phyloP scores from a whole-genome alignment of 1,140 invertebrate genomes.

The Drosophila asahinai region DNA sequence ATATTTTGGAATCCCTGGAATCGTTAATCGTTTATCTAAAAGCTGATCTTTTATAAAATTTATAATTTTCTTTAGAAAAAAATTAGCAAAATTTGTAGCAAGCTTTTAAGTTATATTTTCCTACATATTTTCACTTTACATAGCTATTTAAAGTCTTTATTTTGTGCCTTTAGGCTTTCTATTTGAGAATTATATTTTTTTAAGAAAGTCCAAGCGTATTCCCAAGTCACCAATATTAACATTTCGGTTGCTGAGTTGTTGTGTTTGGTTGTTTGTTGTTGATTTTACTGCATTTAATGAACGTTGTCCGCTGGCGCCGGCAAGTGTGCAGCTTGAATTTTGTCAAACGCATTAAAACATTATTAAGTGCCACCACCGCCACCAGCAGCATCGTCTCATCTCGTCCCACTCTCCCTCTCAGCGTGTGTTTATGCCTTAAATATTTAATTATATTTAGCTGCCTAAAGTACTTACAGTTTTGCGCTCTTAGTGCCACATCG shows the following conservation, averaged over 20 bases:
- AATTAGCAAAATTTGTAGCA: too few relatives aligned
- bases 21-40: too few relatives aligned
- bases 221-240: background rate
- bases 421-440: slow-evolving; percentile 61
- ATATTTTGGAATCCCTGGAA: too few relatives aligned
- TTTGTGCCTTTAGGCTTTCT: too few relatives aligned
- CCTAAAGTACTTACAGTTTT: slow-evolving; percentile 82
- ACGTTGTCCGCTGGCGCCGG: slow-evolving; percentile 66
- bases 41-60: too few relatives aligned
- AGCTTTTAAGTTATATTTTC: too few relatives aligned
- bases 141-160: too few relatives aligned
- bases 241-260: slow-evolving; percentile 26
- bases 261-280: slow-evolving; percentile 40
- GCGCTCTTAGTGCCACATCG: slow-evolving; percentile 67
- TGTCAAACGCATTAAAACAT: slow-evolving; percentile 81
- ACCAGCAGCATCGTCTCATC: slow-evolving; percentile 3
- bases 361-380: slow-evolving; percentile 62
- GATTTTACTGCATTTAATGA: slow-evolving; percentile 72
- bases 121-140: too few relatives aligned
- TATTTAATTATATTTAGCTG: slow-evolving; percentile 84
- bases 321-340: slow-evolving; percentile 76
- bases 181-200: too few relatives aligned
- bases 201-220: background rate
- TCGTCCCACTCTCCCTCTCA: background rate
- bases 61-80: too few relatives aligned